Conservation (phyloP, 2,888 invertebrate genomes). For the Corythucha ciliata region DNA sequence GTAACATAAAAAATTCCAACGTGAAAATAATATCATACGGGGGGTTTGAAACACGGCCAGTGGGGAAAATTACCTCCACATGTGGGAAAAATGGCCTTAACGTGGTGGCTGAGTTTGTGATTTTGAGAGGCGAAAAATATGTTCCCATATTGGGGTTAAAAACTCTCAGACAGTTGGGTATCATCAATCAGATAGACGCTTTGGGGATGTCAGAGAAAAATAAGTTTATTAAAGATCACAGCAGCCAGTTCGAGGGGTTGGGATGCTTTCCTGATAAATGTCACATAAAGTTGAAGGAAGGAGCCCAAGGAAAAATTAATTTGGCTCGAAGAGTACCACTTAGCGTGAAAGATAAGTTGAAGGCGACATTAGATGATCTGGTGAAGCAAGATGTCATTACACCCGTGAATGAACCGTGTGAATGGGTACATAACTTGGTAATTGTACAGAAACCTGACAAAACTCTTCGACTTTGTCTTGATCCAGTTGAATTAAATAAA, state of each 20-base stretch:
- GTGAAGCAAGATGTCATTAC: constrained; percentile 20
- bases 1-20: neutral
- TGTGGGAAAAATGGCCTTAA: neutral
- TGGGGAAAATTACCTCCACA: neutral
- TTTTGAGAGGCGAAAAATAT: constrained; percentile 6
- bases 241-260: constrained; percentile 8
- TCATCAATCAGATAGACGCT: neutral
- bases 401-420: constrained; percentile 24
- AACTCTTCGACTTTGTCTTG: constrained; percentile 35
- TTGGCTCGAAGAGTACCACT: constrained; percentile 15
- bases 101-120: constrained; percentile 6
- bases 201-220: neutral
- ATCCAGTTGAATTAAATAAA: constrained; percentile 35
- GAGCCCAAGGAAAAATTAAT: constrained; percentile 5
- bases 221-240: constrained; percentile 13
- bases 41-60: constrained; percentile 12
- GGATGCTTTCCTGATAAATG: constrained; percentile 19
- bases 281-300: constrained; percentile 5
- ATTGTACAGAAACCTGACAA: constrained; percentile 36
- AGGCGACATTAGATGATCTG: constrained; percentile 7
- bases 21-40: constrained; percentile 14
- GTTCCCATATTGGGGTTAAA: constrained; percentile 5
- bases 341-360: constrained; percentile 11
- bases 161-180: neutral
- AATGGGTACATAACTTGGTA: constrained; percentile 34